A percentile compares a stretch with the other conserved stretches of the same genome.
Conservation (phyloP, 1,140 invertebrate genomes). For the Melipona quadrifasciata region DNA sequence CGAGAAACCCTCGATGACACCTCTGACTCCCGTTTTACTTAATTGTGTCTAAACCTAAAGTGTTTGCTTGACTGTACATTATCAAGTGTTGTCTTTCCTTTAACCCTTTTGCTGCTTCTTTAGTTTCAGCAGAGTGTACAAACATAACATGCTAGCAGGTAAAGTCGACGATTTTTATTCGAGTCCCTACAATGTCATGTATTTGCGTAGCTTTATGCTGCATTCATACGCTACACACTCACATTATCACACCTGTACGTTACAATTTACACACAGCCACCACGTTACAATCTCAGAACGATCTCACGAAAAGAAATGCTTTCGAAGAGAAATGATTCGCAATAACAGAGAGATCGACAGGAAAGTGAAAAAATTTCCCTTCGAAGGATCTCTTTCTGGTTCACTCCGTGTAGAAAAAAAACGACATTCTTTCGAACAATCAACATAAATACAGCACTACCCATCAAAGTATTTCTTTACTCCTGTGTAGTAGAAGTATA, state of each 20-base stretch:
- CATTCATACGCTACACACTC: constrained; percentile 65
- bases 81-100: constrained; percentile 52
- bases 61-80: constrained; percentile 60
- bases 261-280: not conserved
- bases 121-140: constrained; percentile 46
- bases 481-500: constrained; percentile 42
- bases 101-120: constrained; percentile 61
- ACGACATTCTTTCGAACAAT: not conserved
- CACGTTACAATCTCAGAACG: not conserved
- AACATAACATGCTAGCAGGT: constrained; percentile 52
- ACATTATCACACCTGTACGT: constrained; percentile 55
- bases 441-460: constrained; percentile 26
- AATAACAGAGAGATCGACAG: not conserved
- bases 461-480: constrained; percentile 33
- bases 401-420: not conserved
- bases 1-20: not conserved
- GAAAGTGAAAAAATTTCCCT: not conserved
- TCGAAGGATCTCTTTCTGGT: not conserved
- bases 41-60: constrained; percentile 36
- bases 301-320: not conserved
- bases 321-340: not conserved
- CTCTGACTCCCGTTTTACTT: not conserved
- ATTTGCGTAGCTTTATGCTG: constrained; percentile 63
- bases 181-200: constrained; percentile 38
- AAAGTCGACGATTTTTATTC: constrained; percentile 39